Percentiles rank a stretch among this genome's conserved stretches.
Evolutionary conservation across 2,888 invertebrate genomes (phyloP).

Genomic region (Macroteleia sp.): DNA sequence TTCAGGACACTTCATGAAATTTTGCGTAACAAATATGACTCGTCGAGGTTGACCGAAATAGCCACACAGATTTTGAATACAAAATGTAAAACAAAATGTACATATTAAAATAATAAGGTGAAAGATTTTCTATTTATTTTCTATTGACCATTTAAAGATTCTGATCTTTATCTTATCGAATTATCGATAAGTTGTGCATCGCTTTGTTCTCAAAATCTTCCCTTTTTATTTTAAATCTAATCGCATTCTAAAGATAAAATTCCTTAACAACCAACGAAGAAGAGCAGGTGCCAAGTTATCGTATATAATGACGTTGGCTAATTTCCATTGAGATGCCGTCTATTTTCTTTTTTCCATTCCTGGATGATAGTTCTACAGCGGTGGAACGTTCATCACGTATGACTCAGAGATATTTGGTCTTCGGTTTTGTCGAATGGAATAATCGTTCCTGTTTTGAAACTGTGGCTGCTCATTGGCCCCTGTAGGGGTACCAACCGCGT

Average conservation of each 20-base stretch:
- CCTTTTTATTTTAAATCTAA: constrained; percentile 25
- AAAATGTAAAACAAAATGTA: not conserved
- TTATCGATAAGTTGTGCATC: not conserved
- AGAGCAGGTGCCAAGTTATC: constrained; percentile 29
- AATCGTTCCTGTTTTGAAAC: constrained; percentile 72
- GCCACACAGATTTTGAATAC: not conserved
- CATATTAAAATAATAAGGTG: too few species aligned
- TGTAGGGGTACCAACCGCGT: constrained; percentile 79
- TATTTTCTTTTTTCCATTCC: constrained; percentile 30
- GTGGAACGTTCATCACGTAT: constrained; percentile 58
- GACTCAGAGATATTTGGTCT: constrained; percentile 76
- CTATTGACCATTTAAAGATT: not conserved
- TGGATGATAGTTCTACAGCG: not conserved
- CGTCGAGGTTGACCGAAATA: constrained; percentile 56
- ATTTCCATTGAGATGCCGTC: constrained; percentile 16
- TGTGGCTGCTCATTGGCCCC: constrained; percentile 76
- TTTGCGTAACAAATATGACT: constrained; percentile 76
- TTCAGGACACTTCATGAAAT: constrained; percentile 76
- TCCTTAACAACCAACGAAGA: not conserved
- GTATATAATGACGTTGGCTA: constrained; percentile 36
- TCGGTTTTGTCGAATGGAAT: constrained; percentile 55
- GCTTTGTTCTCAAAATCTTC: not conserved
- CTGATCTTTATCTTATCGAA: not conserved
- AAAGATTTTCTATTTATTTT: not conserved
- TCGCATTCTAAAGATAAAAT: constrained; percentile 6